Evolutionary conservation across 2,113 vertebrate genomes (phyloP), one percentile per base, ranked within the genome.

Genomic region (Ibidorhyncha struthersii): DNA sequence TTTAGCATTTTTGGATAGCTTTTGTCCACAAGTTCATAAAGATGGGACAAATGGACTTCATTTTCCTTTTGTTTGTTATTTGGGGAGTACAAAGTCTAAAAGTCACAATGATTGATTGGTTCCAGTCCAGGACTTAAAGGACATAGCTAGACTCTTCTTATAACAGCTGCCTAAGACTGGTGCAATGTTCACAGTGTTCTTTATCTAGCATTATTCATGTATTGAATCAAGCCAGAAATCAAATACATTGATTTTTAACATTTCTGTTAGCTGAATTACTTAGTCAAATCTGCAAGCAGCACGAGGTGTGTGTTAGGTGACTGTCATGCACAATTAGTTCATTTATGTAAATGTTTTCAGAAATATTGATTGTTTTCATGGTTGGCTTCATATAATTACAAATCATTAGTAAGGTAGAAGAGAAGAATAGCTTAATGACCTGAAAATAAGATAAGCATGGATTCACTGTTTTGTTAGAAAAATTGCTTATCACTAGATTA

Each of bases 231-330:
- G 86, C 47, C 70, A 94, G 53, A 74, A 90, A 85, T 84, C 74
- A 95, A 86, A 93, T 55, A 70, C 36, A 92, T 80, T 41, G 95
- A 95, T 90, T 94, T 96, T 93, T 81, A 20, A 53, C 93, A 72
- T 30, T 74, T 58, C 50, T 59, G 61, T 63, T 73, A 88, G 87
- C 74, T 66, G 77, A 96, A 90, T 91, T 65, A 77, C 21, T 67
- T 85, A 94, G 94, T 92, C 72, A 96, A 92, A 93, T 87, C 67
- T 90, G 86, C 91, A 97, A 96, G 94, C 94, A 96, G 83, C 1
- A 14, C 36, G 82, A 81, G 61, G 63, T 62, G 38, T 76, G 43
- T 56, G 74, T 56, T 63, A 93, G 90, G 69, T 82, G 79, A 50
- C 74, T 93, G 84, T 92, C 86, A 96, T 12, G 67, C 91, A 96